A percentile compares a stretch with the other conserved stretches of the same genome.
These are phyloP conservation scores for Cercopithecus diana DNA, from an alignment of 2,797 vertebrate species.

Conservation along the genomic window DNA sequence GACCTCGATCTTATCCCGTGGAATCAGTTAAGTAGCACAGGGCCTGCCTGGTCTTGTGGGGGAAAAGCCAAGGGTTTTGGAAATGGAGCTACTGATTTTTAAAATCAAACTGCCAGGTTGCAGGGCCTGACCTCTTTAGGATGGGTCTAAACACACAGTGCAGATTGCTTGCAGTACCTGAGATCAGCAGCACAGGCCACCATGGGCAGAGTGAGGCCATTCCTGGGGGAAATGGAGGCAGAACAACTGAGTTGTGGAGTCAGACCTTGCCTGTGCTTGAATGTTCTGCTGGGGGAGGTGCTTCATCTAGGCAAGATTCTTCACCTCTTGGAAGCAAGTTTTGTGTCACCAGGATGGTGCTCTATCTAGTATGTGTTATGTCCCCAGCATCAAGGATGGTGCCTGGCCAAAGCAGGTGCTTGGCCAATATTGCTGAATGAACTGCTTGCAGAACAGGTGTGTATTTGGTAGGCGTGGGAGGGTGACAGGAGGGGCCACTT, in stretches of 20 bases:
- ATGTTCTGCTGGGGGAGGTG: too few species aligned
- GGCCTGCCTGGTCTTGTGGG: background rate
- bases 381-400: background rate
- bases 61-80: background rate
- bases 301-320: background rate
- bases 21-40: background rate
- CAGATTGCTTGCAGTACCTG: accelerated
- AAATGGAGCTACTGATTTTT: background rate
- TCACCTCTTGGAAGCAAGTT: background rate
- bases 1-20: background rate
- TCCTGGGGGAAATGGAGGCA: background rate
- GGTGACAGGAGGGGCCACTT: background rate
- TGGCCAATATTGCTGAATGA: background rate
- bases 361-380: background rate
- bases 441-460: background rate
- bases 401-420: background rate
- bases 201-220: background rate
- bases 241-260: background rate
- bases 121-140: background rate
- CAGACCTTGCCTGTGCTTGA: background rate
- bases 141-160: background rate
- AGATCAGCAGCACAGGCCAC: background rate
- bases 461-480: background rate
- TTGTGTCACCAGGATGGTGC: background rate
- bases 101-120: background rate